phyloP scores from a whole-genome alignment of 2,888 invertebrate genomes.

The Drosophila differens region DNA sequence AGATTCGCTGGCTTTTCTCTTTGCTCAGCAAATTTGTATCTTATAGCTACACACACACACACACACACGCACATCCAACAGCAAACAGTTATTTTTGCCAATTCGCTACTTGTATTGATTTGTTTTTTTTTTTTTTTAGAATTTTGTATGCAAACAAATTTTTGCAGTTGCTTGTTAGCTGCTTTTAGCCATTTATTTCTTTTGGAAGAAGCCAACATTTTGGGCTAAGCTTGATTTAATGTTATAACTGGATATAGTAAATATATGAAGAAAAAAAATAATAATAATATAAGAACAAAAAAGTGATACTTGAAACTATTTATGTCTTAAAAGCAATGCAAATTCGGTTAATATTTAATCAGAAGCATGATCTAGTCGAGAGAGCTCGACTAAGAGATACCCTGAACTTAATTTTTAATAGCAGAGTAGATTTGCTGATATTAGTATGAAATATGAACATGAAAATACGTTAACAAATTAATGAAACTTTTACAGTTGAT shows the following conservation, averaged over 20 bases:
- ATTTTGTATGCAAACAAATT: conserved; percentile 41
- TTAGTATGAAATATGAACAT: neutral
- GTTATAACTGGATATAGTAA: neutral
- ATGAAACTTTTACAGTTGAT: neutral
- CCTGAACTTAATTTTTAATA: neutral
- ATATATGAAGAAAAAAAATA: neutral
- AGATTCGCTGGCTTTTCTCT: conserved; percentile 58
- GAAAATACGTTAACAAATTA: neutral
- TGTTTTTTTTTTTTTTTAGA: conserved; percentile 44
- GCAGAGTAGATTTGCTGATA: neutral
- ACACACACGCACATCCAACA: neutral
- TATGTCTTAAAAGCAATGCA: neutral
- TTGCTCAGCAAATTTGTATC: conserved; percentile 45
- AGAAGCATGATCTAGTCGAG: neutral
- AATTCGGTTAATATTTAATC: neutral
- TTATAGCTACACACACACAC: conserved; percentile 29
- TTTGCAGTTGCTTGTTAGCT: conserved; percentile 58
- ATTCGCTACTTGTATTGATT: conserved; percentile 44
- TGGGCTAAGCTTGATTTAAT: neutral
- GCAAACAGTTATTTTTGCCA: conserved; percentile 6
- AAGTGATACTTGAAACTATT: neutral
- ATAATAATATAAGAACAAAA: neutral
- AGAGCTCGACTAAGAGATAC: neutral
- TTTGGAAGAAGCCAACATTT: conserved; percentile 8
- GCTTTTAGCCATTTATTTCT: conserved; percentile 35